Conservation (phyloP, 2,113 vertebrate species). For the Scomber colias region DNA sequence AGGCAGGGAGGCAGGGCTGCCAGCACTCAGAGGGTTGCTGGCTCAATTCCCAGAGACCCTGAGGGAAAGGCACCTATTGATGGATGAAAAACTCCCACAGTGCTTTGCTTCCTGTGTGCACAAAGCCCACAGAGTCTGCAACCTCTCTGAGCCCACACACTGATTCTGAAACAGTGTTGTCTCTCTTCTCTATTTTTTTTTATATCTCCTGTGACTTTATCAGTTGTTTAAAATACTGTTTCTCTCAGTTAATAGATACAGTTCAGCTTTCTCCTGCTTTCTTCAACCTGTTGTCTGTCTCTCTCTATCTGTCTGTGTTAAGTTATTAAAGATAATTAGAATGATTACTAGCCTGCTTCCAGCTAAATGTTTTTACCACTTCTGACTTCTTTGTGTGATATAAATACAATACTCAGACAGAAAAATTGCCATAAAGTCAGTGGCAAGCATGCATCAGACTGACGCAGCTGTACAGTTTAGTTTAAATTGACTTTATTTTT, state of each 20-base stretch:
- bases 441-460: no score
- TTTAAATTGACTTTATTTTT: no score
- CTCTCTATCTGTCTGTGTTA: background rate
- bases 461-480: no score
- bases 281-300: background rate
- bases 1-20: constrained; percentile 44
- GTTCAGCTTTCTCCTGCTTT: background rate
- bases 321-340: no score
- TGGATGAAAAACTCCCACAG: constrained; percentile 77
- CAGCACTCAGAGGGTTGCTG: constrained; percentile 58
- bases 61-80: constrained; percentile 78
- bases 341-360: no score
- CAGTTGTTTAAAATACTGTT: constrained; percentile 42
- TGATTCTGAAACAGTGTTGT: constrained; percentile 47
- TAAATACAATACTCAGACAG: no score
- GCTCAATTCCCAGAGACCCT: constrained; percentile 69
- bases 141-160: constrained; percentile 60
- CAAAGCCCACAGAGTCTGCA: constrained; percentile 64
- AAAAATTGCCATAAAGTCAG: no score
- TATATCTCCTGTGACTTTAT: constrained; percentile 31
- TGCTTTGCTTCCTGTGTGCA: constrained; percentile 75
- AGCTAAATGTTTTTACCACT: no score
- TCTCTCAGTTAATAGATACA: background rate
- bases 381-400: no score
- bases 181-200: constrained; percentile 42